Conservation (phyloP, 2,113 vertebrate genomes). For the Tursiops truncatus region DNA sequence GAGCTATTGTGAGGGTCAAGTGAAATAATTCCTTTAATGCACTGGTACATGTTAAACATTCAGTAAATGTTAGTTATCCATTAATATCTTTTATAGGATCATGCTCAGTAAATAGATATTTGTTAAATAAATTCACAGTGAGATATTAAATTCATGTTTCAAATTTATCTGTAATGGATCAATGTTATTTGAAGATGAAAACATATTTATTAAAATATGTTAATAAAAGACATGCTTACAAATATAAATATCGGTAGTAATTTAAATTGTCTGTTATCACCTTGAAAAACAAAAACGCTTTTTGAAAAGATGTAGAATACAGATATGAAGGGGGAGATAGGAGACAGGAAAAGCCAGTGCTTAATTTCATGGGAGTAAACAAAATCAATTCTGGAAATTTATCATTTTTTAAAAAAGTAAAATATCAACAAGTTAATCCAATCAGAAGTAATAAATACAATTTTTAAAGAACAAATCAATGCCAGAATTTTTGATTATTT, state of each 20-base stretch:
- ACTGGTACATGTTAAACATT: not conserved
- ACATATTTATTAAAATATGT: not conserved
- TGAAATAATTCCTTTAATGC: not conserved
- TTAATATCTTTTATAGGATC: not conserved
- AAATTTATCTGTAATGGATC: not conserved
- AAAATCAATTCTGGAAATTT: slow-evolving; percentile 18
- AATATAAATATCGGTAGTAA: not conserved
- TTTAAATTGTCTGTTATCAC: not conserved
- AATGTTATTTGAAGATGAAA: not conserved
- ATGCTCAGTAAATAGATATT: not conserved
- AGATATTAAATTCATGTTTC: not conserved
- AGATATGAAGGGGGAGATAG: not conserved
- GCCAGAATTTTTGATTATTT: slow-evolving; percentile 25
- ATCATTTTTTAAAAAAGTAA: not conserved
- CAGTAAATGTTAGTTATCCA: not conserved
- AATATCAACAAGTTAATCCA: slow-evolving; percentile 45
- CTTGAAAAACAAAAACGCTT: not conserved
- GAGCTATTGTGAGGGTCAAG: not conserved
- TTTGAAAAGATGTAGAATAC: not conserved
- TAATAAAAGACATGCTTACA: not conserved
- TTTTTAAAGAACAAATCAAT: slow-evolving; percentile 40
- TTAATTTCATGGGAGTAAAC: not conserved
- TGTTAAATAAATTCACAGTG: not conserved
- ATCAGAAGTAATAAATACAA: slow-evolving; percentile 24
- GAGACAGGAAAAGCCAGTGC: not conserved